Evolutionary conservation across 2,113 vertebrate species (phyloP).

Genomic region (Coregonus clupeaformis): DNA sequence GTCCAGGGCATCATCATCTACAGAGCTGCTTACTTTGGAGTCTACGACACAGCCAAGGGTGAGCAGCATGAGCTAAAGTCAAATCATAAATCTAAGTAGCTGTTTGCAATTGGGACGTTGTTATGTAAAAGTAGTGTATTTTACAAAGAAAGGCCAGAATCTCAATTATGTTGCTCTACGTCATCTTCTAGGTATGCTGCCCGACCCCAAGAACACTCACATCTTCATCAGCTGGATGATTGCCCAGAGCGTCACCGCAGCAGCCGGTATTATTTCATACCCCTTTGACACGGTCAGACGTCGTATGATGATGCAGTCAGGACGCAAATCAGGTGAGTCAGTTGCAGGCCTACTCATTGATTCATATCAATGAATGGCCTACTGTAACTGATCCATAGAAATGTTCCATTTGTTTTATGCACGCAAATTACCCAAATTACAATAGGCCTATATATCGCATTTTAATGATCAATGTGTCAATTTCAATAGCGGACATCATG

Average conservation of each 20-base stretch:
- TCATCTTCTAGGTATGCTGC: constrained; percentile 88
- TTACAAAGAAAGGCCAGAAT: not conserved
- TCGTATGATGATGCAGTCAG: constrained; percentile 99
- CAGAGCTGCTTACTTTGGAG: constrained; percentile 96
- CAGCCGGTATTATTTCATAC: constrained; percentile 90
- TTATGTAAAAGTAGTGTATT: not conserved
- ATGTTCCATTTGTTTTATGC: not conserved
- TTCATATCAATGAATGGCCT: not conserved
- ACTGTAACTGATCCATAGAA: not conserved
- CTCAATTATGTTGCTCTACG: not conserved
- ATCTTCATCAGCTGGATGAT: constrained; percentile 98
- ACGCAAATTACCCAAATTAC: no score
- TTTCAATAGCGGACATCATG: constrained; percentile 94
- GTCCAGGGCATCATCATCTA: constrained; percentile 99
- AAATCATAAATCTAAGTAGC: not conserved
- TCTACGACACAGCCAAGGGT: constrained; percentile 99
- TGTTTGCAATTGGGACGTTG: not conserved
- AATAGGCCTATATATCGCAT: not conserved
- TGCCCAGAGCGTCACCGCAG: constrained; percentile 93
- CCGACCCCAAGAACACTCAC: constrained; percentile 97
- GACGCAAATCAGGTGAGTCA: constrained; percentile 92
- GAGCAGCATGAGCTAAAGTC: not conserved
- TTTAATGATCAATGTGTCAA: constrained; percentile 17
- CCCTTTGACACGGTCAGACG: constrained; percentile 98
- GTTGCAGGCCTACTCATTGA: not conserved